Conservation (phyloP, 2,113 vertebrate species). For the Polyodon spathula region DNA sequence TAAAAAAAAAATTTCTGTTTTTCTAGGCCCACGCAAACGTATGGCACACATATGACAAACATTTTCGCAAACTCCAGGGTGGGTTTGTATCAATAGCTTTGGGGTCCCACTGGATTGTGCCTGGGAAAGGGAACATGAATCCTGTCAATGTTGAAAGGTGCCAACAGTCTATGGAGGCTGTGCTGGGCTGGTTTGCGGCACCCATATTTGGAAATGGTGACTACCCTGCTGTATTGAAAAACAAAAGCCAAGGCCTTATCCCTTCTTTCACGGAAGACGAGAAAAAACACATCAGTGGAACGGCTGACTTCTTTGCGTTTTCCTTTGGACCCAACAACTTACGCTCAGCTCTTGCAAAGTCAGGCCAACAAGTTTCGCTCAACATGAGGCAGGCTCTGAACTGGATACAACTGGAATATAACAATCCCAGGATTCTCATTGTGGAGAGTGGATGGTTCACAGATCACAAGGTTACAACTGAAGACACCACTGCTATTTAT, state of each 20-base stretch:
- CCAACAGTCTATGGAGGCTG: constrained; percentile 74
- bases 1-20: no score
- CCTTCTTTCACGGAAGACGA: constrained; percentile 69
- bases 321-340: constrained; percentile 88
- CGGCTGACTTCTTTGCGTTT: constrained; percentile 88
- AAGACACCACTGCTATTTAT: constrained; percentile 82
- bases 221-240: constrained; percentile 72
- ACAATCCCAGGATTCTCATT: constrained; percentile 69
- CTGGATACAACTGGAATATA: constrained; percentile 85
- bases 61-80: constrained; percentile 67
- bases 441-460: constrained; percentile 91
- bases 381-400: constrained; percentile 69
- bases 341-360: constrained; percentile 56
- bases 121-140: constrained; percentile 51
- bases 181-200: constrained; percentile 86
- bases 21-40: constrained; percentile 83
- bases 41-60: constrained; percentile 76
- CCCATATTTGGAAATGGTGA: constrained; percentile 79
- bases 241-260: constrained; percentile 39
- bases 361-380: constrained; percentile 67
- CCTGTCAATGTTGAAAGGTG: constrained; percentile 54
- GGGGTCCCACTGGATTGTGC: constrained; percentile 90
- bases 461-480: constrained; percentile 64
- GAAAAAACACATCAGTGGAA: constrained; percentile 62
- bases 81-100: constrained; percentile 80